Evolutionary conservation across 2,113 vertebrate species (phyloP), one percentile per base, ranked within the genome.

Genomic region (Thermophis baileyi): DNA sequence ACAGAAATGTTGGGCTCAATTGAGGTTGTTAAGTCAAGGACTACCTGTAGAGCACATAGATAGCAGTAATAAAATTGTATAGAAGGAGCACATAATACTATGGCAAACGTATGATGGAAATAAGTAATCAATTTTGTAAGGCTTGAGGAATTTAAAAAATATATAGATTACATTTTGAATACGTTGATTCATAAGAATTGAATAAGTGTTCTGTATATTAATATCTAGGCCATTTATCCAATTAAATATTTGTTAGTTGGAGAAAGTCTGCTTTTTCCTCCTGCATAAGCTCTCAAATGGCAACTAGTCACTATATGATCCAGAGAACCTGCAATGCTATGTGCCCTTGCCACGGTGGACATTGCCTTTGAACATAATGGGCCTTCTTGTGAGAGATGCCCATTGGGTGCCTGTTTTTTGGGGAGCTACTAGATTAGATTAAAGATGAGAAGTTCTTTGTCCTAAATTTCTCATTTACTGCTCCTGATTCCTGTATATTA

Each of bases 401-500:
- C 46, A 20, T 3, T 54, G 50, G 16, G 40, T 53, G 57, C 47
- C 49, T 1, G 20, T 51, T 54, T 27, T 47, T 54, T 88, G 69
- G 47, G 9, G 16, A 51, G 18, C 89, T 25, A 20, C 4, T 35
- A 35, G 18, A 88, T 91, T 87, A 53, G 53, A 27, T 81, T 74
- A 90, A 89, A 49, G 54, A 30, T 63, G 25, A 4, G 24, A 44
- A 86, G 88, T 88, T 69, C 4, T 57, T 92, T 0, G 2, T 24
- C 46, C 57, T 91, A 91, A 91, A 89, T 35, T 24, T 88, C 92
- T 89, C 6, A 92, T 92, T 89, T 91, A 18, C 24, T 91, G 51
- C 40, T 90, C 54, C 47, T 51, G 2, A 0, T 0, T n/a, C n/a
- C 57, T 91, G 40, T 18, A 25, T 50, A 0, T 1, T 0, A 3